phyloP scores from a whole-genome alignment of 2,888 invertebrate genomes.

The Blastobasis lacticolella region DNA sequence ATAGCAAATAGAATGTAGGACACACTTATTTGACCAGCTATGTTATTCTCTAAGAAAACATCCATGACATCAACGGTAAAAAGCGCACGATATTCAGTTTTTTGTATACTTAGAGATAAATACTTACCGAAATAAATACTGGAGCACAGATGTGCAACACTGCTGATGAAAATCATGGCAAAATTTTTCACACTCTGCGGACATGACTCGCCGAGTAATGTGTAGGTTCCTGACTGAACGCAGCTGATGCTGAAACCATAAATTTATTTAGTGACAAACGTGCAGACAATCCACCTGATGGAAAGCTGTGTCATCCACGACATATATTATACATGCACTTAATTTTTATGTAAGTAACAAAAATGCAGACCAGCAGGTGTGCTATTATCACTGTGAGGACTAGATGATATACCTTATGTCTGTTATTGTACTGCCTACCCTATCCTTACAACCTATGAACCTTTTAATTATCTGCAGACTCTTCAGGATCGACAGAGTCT shows the following conservation, averaged over 20 bases:
- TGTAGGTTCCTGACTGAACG: slow-evolving; percentile 52
- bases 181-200: slow-evolving; percentile 19
- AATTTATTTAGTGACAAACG: too few species aligned
- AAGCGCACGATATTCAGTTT: background rate
- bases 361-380: too few species aligned
- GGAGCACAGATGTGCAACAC: slow-evolving; percentile 6
- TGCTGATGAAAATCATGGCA: slow-evolving; percentile 29
- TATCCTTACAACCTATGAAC: too few species aligned
- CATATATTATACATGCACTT: background rate
- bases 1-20: background rate
- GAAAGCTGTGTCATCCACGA: too few species aligned
- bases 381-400: too few species aligned
- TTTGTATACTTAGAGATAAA: background rate
- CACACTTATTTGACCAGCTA: background rate
- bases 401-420: too few species aligned
- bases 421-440: too few species aligned
- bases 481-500: too few species aligned
- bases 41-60: background rate
- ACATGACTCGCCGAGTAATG: slow-evolving; percentile 60
- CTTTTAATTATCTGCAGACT: too few species aligned
- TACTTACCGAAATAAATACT: slow-evolving; percentile 9
- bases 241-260: slow-evolving; percentile 12
- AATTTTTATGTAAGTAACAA: too few species aligned
- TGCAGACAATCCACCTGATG: too few species aligned
- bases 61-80: background rate